These are phyloP conservation scores for Tetrapedia diversipes DNA, from an alignment of 2,888 invertebrate species.

Conservation along the genomic window DNA sequence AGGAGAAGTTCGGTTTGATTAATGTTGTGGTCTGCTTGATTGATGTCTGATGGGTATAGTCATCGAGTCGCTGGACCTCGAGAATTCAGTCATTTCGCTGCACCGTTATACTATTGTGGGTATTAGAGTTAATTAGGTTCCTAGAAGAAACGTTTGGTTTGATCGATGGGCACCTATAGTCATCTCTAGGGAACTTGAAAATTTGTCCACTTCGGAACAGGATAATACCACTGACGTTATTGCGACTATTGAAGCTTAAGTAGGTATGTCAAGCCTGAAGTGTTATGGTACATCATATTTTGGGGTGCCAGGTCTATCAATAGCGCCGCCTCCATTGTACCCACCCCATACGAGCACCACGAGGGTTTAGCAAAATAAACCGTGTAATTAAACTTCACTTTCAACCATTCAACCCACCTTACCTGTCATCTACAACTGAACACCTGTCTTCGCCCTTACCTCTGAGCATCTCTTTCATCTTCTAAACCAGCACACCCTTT, in stretches of 20 bases:
- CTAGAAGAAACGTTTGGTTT: no score
- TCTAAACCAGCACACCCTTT: no score
- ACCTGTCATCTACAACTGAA: not conserved
- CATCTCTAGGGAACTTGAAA: no score
- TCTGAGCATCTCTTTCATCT: not conserved
- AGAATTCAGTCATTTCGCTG: no score
- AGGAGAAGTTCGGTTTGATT: no score
- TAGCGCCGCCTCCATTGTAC: not conserved
- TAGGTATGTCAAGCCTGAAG: not conserved
- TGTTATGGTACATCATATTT: not conserved
- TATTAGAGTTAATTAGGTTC: no score
- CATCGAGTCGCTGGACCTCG: no score
- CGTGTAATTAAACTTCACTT: constrained; percentile 14
- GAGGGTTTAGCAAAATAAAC: constrained; percentile 11
- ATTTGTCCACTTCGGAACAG: no score
- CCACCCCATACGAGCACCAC: not conserved
- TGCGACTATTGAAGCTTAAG: not conserved
- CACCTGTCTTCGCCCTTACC: not conserved
- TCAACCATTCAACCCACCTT: not conserved
- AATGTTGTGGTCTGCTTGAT: no score
- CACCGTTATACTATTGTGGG: no score
- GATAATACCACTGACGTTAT: not conserved
- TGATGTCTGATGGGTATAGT: no score
- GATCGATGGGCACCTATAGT: no score
- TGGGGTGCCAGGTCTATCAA: not conserved